These are phyloP conservation scores for Trigoniulus corallinus DNA, from an alignment of 1,140 invertebrate genomes.

Conservation along the genomic window DNA sequence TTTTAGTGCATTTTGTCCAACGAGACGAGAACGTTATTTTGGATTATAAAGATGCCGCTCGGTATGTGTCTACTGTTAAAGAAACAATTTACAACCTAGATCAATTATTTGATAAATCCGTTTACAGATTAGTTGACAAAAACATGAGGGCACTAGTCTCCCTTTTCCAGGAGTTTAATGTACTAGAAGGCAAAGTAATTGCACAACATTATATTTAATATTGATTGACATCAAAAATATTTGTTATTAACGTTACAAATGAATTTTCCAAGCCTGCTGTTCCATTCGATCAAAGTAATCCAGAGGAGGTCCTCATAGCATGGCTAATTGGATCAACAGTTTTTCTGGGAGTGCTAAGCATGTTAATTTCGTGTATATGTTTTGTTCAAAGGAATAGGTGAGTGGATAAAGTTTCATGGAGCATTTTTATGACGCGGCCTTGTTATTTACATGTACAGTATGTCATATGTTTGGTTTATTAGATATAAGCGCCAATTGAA, in stretches of 20 bases:
- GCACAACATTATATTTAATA: too few relatives aligned
- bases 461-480: constrained; percentile 13
- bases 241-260: not conserved
- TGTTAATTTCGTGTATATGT: constrained; percentile 59
- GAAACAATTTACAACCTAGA: constrained; percentile 5
- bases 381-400: constrained; percentile 55
- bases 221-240: not conserved
- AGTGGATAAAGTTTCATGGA: not conserved
- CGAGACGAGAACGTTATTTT: constrained; percentile 75
- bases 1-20: constrained; percentile 84
- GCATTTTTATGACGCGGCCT: not conserved
- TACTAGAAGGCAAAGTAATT: constrained; percentile 42
- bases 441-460: too few relatives aligned
- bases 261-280: not conserved
- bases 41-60: constrained; percentile 33
- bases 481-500: constrained; percentile 69
- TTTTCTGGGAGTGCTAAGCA: constrained; percentile 54
- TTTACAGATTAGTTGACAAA: constrained; percentile 67
- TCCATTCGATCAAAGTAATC: not conserved
- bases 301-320: constrained; percentile 32
- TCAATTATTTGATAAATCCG: constrained; percentile 29
- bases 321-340: constrained; percentile 65
- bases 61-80: constrained; percentile 16
- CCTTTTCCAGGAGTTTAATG: constrained; percentile 61
- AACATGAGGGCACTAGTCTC: constrained; percentile 76